Conservation (phyloP, 2,113 vertebrate genomes). For the Cebus imitator region DNA sequence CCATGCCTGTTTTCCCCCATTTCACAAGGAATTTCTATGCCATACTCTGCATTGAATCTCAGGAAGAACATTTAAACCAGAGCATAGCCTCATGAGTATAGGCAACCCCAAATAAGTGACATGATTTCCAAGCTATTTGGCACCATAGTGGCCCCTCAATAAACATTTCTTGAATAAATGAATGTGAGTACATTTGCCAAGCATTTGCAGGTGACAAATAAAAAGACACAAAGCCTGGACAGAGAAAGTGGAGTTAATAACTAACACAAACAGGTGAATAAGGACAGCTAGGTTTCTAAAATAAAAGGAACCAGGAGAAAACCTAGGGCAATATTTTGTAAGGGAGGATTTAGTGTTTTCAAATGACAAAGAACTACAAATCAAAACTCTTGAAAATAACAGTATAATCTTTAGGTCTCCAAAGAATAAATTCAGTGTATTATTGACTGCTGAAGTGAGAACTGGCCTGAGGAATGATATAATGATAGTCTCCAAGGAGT, state of each 20-base stretch:
- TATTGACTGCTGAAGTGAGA: conserved; percentile 19
- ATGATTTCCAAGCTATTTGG: not conserved
- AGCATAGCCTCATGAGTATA: not conserved
- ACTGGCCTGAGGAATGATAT: conserved; percentile 21
- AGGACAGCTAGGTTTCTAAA: not conserved
- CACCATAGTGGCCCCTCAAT: not conserved
- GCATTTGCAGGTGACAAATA: not conserved
- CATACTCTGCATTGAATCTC: not conserved
- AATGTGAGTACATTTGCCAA: not conserved
- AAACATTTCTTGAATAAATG: not conserved
- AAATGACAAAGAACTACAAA: not conserved
- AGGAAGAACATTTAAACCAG: not conserved
- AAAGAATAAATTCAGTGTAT: conserved; percentile 27
- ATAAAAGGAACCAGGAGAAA: not conserved
- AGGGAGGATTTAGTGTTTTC: not conserved
- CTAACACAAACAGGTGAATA: conserved; percentile 15
- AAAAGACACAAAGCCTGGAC: not conserved
- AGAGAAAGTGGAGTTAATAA: not conserved
- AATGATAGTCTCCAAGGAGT: conserved; percentile 46
- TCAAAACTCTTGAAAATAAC: not conserved
- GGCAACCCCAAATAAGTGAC: not conserved
- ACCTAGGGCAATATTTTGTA: not conserved
- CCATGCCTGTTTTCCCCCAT: not conserved
- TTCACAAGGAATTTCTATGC: not conserved
- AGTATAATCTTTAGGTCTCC: not conserved